Evolutionary conservation across 1,140 invertebrate species (phyloP), one percentile per base, ranked within the genome.

Genomic region (Procambarus virginalis): DNA sequence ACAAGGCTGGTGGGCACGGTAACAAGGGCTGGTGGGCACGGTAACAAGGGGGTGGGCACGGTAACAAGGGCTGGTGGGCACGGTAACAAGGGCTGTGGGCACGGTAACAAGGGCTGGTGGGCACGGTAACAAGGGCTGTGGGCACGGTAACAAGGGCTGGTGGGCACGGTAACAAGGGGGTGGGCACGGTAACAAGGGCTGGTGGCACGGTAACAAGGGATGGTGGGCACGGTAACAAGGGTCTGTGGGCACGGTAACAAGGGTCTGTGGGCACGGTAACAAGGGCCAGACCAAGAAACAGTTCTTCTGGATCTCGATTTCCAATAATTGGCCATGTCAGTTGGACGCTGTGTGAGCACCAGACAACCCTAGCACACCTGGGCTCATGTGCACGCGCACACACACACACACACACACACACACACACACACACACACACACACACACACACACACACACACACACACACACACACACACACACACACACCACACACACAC

Each of bases 301-400:
- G 78, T 81, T 78, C 77, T 60, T 80, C 70, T 55, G 70, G 48
- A 46, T 88, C 86, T 88, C 86, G 86, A 88, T 88, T 88, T 88
- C 86, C 86, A 88, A 88, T 88, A 88, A 88, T 88, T 88, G 86
- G 86, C 79, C 78, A 34, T 88, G 86, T 88, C 86, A 88, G 86
- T 82, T 70, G 86, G 86, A 88, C 64, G 86, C 86, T 80, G 34
- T 58, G 77, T 80, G 79, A 81, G 86, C 68, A 82, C 86, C 49
- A 46, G 46, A 81, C 78, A 75, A 73, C 70, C 86, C 17, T 46
- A 55, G 82, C 49, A 73, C 86, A 75, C 58, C 48, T 49, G 46
- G 17, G 34, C 77, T n/a, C 77, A 87, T 76, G 78, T 76, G 78
- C 76, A 86, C 55, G 49, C 85, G 68, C 75, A 68, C 55, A 86